phyloP scores from a whole-genome alignment of 23 tunicate species.

The Oikopleura vanhoeffeni region DNA sequence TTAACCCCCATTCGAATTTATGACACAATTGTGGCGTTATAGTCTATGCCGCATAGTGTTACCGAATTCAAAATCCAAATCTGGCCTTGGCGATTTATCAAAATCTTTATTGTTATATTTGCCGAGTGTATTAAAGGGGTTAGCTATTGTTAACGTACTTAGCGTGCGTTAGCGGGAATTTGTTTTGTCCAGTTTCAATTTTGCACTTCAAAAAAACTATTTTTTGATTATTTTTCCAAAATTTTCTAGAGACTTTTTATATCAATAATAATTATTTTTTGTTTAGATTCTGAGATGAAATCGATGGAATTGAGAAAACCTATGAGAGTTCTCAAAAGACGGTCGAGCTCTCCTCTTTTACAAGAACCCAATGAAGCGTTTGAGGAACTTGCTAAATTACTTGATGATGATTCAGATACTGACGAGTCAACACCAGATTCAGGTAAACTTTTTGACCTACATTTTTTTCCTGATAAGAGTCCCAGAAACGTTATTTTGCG shows the following conservation, averaged over 20 bases:
- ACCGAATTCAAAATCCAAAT: too few species aligned
- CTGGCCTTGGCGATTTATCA: not conserved
- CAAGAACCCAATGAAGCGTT: not conserved
- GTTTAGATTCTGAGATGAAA: not conserved
- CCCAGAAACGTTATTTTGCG: not conserved
- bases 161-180: too few species aligned
- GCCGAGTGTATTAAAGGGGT: not conserved
- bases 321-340: not conserved
- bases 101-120: not conserved
- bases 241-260: not conserved
- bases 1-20: too few species aligned
- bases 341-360: not conserved
- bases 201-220: not conserved
- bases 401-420: not conserved
- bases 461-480: not conserved
- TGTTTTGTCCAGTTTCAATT: too few species aligned
- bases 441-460: not conserved
- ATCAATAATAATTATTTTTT: not conserved
- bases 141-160: not conserved
- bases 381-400: not conserved
- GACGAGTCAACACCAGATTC: conserved; percentile 11
- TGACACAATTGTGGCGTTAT: too few species aligned
- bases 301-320: not conserved
- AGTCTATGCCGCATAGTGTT: too few species aligned
- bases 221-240: not conserved